phyloP scores from a whole-genome alignment of 2,797 vertebrate genomes.

The Paguma larvata region DNA sequence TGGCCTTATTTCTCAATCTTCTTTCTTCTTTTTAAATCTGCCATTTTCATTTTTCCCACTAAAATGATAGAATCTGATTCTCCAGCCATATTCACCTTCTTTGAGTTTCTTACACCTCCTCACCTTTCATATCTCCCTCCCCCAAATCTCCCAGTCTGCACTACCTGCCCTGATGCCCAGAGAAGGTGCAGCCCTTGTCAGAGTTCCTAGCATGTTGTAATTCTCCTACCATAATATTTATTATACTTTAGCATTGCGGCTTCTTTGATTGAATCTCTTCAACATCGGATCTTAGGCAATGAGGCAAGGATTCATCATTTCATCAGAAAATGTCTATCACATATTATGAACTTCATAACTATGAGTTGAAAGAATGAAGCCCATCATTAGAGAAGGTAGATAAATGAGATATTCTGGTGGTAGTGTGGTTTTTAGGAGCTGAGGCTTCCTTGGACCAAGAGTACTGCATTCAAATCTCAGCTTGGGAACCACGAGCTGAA shows the following conservation, averaged over 20 bases:
- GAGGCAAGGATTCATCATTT: neutral
- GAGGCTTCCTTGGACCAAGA: neutral
- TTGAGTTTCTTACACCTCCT: neutral
- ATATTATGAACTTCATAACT: neutral
- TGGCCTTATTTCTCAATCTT: neutral
- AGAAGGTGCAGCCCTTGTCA: neutral
- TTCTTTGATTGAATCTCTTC: neutral
- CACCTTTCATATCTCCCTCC: neutral
- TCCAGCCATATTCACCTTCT: neutral
- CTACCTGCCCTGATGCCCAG: neutral
- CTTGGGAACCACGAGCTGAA: neutral
- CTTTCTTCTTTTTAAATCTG: neutral
- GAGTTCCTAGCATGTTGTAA: neutral
- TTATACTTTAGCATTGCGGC: neutral
- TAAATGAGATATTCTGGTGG: neutral
- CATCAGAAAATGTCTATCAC: neutral
- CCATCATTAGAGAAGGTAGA: neutral
- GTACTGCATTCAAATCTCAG: neutral
- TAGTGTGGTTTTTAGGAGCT: neutral
- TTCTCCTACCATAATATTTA: neutral
- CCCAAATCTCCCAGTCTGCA: neutral
- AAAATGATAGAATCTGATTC: neutral
- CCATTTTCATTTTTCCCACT: conserved; percentile 25
- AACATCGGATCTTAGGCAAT: neutral
- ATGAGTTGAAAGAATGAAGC: neutral